These are phyloP conservation scores for Caenorhabditis sp. DNA, from an alignment of 2,888 invertebrate species.

Conservation along the genomic window DNA sequence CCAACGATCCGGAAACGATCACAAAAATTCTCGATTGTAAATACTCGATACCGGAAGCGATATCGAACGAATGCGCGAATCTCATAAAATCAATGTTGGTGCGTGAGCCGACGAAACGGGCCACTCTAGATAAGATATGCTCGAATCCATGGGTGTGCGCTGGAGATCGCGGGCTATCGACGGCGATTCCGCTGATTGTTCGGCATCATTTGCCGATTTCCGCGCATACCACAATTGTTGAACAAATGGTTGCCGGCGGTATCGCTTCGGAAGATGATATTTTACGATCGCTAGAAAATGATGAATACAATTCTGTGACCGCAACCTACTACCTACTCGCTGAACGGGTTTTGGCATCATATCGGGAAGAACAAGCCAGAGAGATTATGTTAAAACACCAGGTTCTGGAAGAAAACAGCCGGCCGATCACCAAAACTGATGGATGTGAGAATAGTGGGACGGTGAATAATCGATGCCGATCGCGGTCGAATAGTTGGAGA, in stretches of 20 bases:
- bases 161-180: constrained; percentile 67
- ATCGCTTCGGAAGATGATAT: constrained; percentile 94
- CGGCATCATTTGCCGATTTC: constrained; percentile 89
- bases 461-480: constrained; percentile 41
- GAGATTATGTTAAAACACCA: constrained; percentile 43
- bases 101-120: constrained; percentile 88
- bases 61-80: constrained; percentile 81
- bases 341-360: constrained; percentile 83
- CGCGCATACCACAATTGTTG: constrained; percentile 86
- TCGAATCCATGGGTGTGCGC: constrained; percentile 76
- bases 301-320: constrained; percentile 96
- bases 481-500: constrained; percentile 67
- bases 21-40: constrained; percentile 99
- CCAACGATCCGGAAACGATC: constrained; percentile 97
- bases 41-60: constrained; percentile 87
- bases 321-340: constrained; percentile 96
- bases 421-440: not conserved
- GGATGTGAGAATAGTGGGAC: not conserved
- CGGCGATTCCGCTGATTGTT: constrained; percentile 76
- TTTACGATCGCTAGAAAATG: constrained; percentile 83
- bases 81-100: constrained; percentile 88
- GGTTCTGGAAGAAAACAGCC: constrained; percentile 12
- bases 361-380: constrained; percentile 77
- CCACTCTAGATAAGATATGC: constrained; percentile 86
- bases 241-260: constrained; percentile 93